phyloP scores from a whole-genome alignment of 2,888 invertebrate genomes.

The Drosophila atripex region DNA sequence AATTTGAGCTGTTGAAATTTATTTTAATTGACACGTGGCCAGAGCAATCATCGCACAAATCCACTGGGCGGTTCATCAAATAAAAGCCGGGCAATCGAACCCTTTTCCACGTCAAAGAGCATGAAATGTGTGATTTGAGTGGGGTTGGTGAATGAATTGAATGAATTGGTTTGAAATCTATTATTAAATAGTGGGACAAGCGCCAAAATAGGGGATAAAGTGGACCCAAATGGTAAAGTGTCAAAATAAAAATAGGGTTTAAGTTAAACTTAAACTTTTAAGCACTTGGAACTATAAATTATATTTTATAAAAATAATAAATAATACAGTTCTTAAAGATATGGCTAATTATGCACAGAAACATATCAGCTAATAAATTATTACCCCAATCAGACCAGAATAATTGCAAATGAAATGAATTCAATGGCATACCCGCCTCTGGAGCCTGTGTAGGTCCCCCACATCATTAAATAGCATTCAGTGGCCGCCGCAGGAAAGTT shows the following conservation, averaged over 20 bases:
- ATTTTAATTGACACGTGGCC: constrained; percentile 40
- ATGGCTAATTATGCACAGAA: constrained; percentile 23
- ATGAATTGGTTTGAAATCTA: constrained; percentile 36
- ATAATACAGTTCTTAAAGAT: no score
- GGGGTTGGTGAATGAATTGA: constrained; percentile 27
- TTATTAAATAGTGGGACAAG: constrained; percentile 27
- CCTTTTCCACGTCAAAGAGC: constrained; percentile 23
- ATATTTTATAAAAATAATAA: background rate
- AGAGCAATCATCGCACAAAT: constrained; percentile 21
- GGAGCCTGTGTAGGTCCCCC: constrained; percentile 4
- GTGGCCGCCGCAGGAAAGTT: constrained; percentile 36
- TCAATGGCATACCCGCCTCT: constrained; percentile 9
- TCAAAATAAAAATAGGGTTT: background rate
- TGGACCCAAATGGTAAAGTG: background rate
- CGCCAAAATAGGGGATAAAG: background rate
- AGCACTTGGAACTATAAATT: no score
- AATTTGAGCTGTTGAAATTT: constrained; percentile 30
- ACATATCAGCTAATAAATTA: constrained; percentile 18
- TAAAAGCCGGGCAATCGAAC: constrained; percentile 12
- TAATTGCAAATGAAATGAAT: constrained; percentile 36
- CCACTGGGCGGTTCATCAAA: constrained; percentile 6
- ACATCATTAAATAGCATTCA: constrained; percentile 49
- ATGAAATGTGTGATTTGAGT: constrained; percentile 38
- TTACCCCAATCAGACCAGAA: constrained; percentile 19
- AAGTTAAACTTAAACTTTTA: no score